A percentile compares a stretch with the other conserved stretches of the same genome.
Conservation (phyloP, 1,140 invertebrate genomes). For the Tetramorium simillimum region DNA sequence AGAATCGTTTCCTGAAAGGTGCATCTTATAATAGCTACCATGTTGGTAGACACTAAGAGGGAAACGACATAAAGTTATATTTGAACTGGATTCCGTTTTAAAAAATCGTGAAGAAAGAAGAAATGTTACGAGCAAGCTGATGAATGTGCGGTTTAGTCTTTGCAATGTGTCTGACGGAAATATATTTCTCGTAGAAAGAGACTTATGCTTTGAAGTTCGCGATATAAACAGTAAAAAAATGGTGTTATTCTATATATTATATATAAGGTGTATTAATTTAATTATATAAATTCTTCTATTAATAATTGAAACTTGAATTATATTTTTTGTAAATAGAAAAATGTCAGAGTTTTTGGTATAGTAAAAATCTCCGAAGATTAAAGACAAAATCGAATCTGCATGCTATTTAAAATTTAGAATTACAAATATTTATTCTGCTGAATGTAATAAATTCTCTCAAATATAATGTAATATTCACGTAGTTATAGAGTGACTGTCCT, state of each 20-base stretch:
- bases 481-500: conserved; percentile 11
- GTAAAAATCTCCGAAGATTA: not conserved
- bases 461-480: not conserved
- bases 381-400: not conserved
- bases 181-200: not conserved
- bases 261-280: not conserved
- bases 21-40: conserved; percentile 19
- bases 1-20: conserved; percentile 14
- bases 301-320: not conserved
- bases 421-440: not conserved
- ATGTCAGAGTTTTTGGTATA: not conserved
- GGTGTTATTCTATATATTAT: not conserved
- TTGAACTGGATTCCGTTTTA: not conserved
- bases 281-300: not conserved
- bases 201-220: not conserved
- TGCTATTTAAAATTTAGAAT: conserved; percentile 14
- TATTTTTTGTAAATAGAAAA: not conserved
- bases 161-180: not conserved
- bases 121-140: not conserved
- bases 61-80: not conserved
- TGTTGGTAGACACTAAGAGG: not conserved
- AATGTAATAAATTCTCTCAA: not conserved
- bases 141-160: not conserved
- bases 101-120: not conserved
- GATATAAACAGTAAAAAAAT: not conserved